Evolutionary conservation across 2,888 invertebrate species (phyloP), one percentile per base, ranked within the genome.

Genomic region (Pollenia amentaria): DNA sequence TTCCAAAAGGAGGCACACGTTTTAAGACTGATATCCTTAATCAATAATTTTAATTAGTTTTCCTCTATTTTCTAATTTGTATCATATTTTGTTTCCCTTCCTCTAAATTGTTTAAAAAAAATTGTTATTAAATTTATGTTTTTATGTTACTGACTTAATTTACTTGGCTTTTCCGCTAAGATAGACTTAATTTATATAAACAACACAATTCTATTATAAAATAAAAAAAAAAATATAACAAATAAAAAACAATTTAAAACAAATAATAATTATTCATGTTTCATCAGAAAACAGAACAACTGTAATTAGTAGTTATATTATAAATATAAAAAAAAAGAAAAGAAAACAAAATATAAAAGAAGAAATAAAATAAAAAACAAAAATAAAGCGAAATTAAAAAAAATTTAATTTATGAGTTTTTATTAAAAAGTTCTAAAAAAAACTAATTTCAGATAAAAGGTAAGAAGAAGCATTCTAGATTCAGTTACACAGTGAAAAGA

Each of bases 301-400:
- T 88, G 84, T 88, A 86, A 88, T 87, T 88, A 89, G 80, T 87
- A 88, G 87, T 86, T 88, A 88, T 87, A 82, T 70, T 82, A 83
- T 83, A 81, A 86, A 84, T 69, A 82, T 67, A 73, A 69, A 82
- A 40, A 72, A 76, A 65, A 29, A 51, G 57, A 79, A 82, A 73
- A 16, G 64, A 83, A 87, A 53, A 55, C 75, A 79, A 85, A 85
- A 84, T 80, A 85, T 62, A 38, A 70, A 44, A 73, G 75, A 55
- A 57, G n/a, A 46, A 38, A n/a, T 46, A 14, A 69, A 79, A 81
- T 60, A 53, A 65, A 76, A 81, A 81, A 53, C 14, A 83, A 85
- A 81, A 88, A 84, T 78, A 87, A 73, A 87, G 64, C 29, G 73
- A 82, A 62, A 84, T 88, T 53, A 64, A 75, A 78, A 89, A 88